phyloP scores from a whole-genome alignment of 2,113 vertebrate species.

The Sciurus niger region DNA sequence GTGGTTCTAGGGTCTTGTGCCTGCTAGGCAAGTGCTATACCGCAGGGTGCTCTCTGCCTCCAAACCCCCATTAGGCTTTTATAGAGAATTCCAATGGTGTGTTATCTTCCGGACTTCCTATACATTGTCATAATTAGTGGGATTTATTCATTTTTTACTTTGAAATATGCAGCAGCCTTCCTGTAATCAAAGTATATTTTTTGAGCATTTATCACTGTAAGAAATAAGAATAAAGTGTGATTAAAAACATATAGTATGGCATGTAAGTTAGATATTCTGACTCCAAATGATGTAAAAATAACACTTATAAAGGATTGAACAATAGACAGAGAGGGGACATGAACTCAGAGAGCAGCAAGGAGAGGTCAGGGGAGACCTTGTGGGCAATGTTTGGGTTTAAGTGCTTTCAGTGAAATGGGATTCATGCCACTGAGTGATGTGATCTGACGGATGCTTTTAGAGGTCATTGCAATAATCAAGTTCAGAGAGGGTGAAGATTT shows the following conservation, averaged over 20 bases:
- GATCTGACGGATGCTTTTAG: no score
- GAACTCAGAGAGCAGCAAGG: no score
- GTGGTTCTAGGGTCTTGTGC: background rate
- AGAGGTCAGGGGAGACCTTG: no score
- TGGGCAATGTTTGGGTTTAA: no score
- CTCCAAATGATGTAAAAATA: conserved; percentile 12
- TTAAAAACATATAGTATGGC: background rate
- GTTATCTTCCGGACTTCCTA: background rate
- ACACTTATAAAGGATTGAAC: background rate
- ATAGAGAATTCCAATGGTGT: background rate
- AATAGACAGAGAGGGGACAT: background rate
- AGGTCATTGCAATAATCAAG: no score
- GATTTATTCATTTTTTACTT: conserved; percentile 17
- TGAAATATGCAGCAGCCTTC: background rate
- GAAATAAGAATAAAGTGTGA: background rate
- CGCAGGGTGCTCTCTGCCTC: background rate
- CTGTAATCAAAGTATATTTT: conserved; percentile 8
- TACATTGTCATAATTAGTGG: background rate
- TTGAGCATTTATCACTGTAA: background rate
- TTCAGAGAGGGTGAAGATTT: no score
- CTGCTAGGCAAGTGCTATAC: background rate
- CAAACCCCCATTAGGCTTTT: background rate
- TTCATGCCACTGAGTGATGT: no score
- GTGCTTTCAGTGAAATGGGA: no score
- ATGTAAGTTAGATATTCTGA: background rate